Evolutionary conservation across 2,113 vertebrate species (phyloP), one percentile per base, ranked within the genome.

Genomic region (Paradisaea rubra): DNA sequence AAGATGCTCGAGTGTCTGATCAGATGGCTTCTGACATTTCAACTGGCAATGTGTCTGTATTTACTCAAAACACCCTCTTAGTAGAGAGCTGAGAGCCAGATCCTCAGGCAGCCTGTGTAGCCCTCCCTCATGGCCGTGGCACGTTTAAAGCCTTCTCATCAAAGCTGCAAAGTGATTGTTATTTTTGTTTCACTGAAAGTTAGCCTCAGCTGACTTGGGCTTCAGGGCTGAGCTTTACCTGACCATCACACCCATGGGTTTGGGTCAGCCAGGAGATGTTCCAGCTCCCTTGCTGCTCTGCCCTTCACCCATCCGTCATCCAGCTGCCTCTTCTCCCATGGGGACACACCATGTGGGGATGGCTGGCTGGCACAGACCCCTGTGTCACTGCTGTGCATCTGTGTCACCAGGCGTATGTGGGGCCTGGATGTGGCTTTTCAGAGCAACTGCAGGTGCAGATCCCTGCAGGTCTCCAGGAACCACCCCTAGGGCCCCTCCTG

Each of bases 211-310:
- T 68, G 41, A 37, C 47, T 61, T 47, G 20, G 41, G 18, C 22
- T 82, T 61, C 17, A 37, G 79, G 31, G 49, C 13, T 22, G 21
- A 49, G 17, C 24, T 25, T 49, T 56, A 33, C 18, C 41, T 0
- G 0, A 2, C 49, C 23, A 4, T 13, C 1, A 2, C 22, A 28
- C 9, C 33, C 0, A 0, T 4, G 10, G 33, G 27, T 42, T 31
- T 0, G 0, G 33, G 27, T 27, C 74, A 44, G 69, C 45, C 4
- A 6, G 59, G 64, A 37, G 47, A 13, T n/a, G 37, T 60, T 57
- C 44, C 45, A 52, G 53, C 41, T 76, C 30, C 7, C 49, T 11
- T n/a, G 4, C 1, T 4, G 70, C 47, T 33, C 45, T 33, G 52
- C 5, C 35, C 6, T 24, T 61, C 61, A 8, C 23, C 41, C 9